Percentiles rank a stretch among this genome's conserved stretches.
phyloP scores from a whole-genome alignment of 1,140 invertebrate species.

The Diabrotica virgifera region DNA sequence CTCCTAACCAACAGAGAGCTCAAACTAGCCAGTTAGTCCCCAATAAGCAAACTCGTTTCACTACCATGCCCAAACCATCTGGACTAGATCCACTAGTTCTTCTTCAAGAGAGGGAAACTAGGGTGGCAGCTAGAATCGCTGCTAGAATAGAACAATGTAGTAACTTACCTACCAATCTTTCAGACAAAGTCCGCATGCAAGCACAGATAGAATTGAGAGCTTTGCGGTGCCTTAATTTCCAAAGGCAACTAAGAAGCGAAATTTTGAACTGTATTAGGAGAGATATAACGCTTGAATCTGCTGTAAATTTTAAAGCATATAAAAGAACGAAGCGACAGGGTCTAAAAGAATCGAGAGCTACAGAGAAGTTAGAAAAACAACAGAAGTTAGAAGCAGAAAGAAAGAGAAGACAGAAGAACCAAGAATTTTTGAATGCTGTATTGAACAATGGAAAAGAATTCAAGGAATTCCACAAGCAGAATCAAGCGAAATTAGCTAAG shows the following conservation, averaged over 20 bases:
- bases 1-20: neutral
- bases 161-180: constrained; percentile 85
- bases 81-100: constrained; percentile 92
- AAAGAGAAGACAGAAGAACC: constrained; percentile 92
- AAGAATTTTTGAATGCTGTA: constrained; percentile 93
- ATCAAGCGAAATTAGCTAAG: constrained; percentile 79
- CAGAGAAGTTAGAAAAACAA: constrained; percentile 98
- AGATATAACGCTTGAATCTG: constrained; percentile 95
- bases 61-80: constrained; percentile 82
- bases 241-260: constrained; percentile 83
- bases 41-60: constrained; percentile 74
- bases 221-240: constrained; percentile 90
- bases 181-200: constrained; percentile 87
- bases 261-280: constrained; percentile 83
- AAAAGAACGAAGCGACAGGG: constrained; percentile 94
- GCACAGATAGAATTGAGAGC: constrained; percentile 95
- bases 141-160: constrained; percentile 75
- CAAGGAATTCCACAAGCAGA: constrained; percentile 82
- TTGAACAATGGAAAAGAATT: constrained; percentile 97
- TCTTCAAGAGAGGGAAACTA: constrained; percentile 92
- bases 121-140: constrained; percentile 78
- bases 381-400: constrained; percentile 96
- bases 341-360: constrained; percentile 91
- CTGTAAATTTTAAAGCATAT: constrained; percentile 95
- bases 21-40: neutral